phyloP scores from a whole-genome alignment of 2,888 invertebrate species.

The Ormyrus labotus region DNA sequence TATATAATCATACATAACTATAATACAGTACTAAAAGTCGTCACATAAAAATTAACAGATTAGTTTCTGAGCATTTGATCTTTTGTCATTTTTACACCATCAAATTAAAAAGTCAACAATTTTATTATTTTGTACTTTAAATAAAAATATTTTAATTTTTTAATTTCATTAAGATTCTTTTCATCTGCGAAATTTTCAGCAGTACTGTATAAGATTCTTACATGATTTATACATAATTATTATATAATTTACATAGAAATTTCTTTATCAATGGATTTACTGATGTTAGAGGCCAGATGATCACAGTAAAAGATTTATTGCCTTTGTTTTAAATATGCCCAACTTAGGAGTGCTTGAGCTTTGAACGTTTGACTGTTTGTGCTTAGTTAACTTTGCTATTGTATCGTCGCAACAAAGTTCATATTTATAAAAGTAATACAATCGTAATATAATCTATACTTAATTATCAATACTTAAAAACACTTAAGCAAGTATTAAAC shows the following conservation, averaged over 20 bases:
- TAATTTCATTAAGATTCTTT: slow-evolving; percentile 1
- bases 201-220: slow-evolving; percentile 21
- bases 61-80: slow-evolving; percentile 6
- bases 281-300: slow-evolving; percentile 53
- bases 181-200: slow-evolving; percentile 2
- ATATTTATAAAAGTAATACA: slow-evolving; percentile 49
- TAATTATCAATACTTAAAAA: slow-evolving; percentile 53
- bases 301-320: slow-evolving; percentile 57
- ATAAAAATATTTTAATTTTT: slow-evolving; percentile 1
- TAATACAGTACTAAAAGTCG: slow-evolving; percentile 21
- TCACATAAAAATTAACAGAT: slow-evolving; percentile 27
- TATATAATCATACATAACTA: slow-evolving; percentile 22
- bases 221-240: slow-evolving; percentile 39
- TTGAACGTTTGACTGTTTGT: slow-evolving; percentile 40
- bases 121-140: not conserved
- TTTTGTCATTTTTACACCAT: not conserved
- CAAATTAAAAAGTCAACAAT: slow-evolving; percentile 11
- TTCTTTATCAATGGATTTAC: slow-evolving; percentile 32
- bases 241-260: slow-evolving; percentile 48
- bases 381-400: slow-evolving; percentile 43
- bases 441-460: slow-evolving; percentile 36
- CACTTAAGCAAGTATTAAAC: slow-evolving; percentile 50
- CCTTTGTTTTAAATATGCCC: slow-evolving; percentile 42
- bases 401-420: slow-evolving; percentile 26
- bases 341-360: slow-evolving; percentile 44